A percentile compares a stretch with the other conserved stretches of the same genome.
phyloP scores from a whole-genome alignment of 2,113 vertebrate species.

The Bucco capensis region DNA sequence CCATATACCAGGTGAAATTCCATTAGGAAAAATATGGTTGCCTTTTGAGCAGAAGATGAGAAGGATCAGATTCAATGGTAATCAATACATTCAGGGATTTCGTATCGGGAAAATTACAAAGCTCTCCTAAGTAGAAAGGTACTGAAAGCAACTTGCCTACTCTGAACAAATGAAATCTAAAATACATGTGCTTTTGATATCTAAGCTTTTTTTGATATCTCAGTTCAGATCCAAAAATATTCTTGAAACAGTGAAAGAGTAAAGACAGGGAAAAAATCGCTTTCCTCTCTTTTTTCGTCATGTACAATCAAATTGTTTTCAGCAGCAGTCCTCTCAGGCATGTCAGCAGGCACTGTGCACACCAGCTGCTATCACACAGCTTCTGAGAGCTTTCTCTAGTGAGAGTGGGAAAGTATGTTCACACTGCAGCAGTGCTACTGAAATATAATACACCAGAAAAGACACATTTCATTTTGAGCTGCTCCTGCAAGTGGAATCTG shows the following conservation, averaged over 20 bases:
- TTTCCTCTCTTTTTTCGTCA: not conserved
- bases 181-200: not conserved
- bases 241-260: not conserved
- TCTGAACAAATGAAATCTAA: not conserved
- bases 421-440: not conserved
- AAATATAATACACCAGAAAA: not conserved
- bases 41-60: not conserved
- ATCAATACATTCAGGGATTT: not conserved
- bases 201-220: not conserved
- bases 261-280: not conserved
- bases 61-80: not conserved
- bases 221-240: not conserved
- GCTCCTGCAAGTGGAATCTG: not conserved
- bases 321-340: not conserved
- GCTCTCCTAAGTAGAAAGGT: not conserved
- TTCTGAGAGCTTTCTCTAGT: not conserved
- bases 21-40: not conserved
- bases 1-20: not conserved
- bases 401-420: slow-evolving; percentile 9
- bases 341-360: not conserved
- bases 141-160: not conserved
- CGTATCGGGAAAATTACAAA: not conserved
- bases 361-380: not conserved
- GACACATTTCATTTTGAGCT: not conserved
- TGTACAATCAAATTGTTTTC: not conserved